A percentile compares a stretch with the other conserved stretches of the same genome.
These are phyloP conservation scores for Rhipidura dahli DNA, from an alignment of 2,113 vertebrate species.

Conservation along the genomic window DNA sequence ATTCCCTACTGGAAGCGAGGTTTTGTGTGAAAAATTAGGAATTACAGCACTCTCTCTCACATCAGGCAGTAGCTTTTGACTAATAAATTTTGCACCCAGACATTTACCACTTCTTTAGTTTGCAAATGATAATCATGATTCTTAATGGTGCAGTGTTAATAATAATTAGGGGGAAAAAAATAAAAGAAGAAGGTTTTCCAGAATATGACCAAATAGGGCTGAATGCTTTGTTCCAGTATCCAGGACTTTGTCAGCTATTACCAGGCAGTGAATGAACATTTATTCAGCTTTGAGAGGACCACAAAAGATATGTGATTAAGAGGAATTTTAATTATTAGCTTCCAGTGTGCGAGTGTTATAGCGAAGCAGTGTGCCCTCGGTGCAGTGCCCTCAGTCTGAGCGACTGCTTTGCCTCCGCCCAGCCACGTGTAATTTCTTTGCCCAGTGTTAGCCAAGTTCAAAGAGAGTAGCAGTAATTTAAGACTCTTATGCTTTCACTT, in stretches of 20 bases:
- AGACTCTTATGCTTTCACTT: background rate
- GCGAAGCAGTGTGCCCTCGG: background rate
- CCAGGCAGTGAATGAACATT: background rate
- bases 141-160: conserved; percentile 7
- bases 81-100: conserved; percentile 12
- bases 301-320: background rate
- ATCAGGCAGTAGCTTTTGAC: background rate
- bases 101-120: conserved; percentile 18
- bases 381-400: conserved; percentile 9
- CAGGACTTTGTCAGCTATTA: background rate
- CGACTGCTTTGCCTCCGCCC: background rate
- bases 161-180: background rate
- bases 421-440: background rate
- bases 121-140: background rate
- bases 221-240: background rate
- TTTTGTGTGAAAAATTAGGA: conserved; percentile 25
- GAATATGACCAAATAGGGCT: background rate
- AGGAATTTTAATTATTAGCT: background rate
- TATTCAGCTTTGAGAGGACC: background rate
- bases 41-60: background rate
- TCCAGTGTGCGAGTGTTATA: background rate
- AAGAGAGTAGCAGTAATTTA: background rate
- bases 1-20: background rate
- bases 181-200: background rate
- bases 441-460: background rate